Percentiles rank a stretch among this genome's conserved stretches.
phyloP scores from a whole-genome alignment of 2,888 invertebrate genomes.

The Galerucella calmariensis region DNA sequence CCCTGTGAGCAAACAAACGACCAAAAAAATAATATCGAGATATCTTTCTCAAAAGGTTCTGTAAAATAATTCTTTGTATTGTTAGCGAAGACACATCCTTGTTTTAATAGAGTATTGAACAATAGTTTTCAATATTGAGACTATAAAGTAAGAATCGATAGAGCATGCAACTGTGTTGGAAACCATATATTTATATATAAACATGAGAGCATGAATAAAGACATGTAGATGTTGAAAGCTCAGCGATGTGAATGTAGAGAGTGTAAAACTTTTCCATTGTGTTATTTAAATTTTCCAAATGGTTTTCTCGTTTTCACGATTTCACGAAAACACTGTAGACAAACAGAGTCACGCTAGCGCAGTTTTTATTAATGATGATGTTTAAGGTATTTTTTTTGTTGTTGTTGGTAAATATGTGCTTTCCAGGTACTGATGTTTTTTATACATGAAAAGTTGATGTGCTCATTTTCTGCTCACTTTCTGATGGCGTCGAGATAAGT shows the following conservation, averaged over 20 bases:
- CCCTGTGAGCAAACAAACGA: too few relatives aligned
- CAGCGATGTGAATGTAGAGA: conserved; percentile 4
- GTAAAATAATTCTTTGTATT: too few relatives aligned
- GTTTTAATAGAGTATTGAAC: too few relatives aligned
- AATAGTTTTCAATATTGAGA: too few relatives aligned
- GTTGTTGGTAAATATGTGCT: conserved; percentile 11
- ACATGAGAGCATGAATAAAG: conserved; percentile 12
- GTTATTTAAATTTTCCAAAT: conserved; percentile 30
- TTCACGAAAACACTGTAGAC: conserved; percentile 14
- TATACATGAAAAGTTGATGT: conserved; percentile 24
- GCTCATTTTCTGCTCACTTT: conserved; percentile 27
- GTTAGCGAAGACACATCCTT: too few relatives aligned
- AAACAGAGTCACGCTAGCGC: conserved; percentile 9
- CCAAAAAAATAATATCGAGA: too few relatives aligned
- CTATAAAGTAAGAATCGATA: neutral
- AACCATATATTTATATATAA: neutral
- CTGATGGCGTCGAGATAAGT: conserved; percentile 28
- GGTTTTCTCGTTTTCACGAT: conserved; percentile 23
- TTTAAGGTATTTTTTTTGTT: conserved; percentile 9
- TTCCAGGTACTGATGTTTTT: conserved; percentile 13
- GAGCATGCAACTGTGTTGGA: neutral
- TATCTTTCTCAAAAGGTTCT: too few relatives aligned
- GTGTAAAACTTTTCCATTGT: conserved; percentile 26
- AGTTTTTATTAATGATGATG: conserved; percentile 18
- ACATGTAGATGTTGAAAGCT: conserved; percentile 13